phyloP scores from a whole-genome alignment of 1,140 invertebrate species.

The Metopolophium dirhodum region DNA sequence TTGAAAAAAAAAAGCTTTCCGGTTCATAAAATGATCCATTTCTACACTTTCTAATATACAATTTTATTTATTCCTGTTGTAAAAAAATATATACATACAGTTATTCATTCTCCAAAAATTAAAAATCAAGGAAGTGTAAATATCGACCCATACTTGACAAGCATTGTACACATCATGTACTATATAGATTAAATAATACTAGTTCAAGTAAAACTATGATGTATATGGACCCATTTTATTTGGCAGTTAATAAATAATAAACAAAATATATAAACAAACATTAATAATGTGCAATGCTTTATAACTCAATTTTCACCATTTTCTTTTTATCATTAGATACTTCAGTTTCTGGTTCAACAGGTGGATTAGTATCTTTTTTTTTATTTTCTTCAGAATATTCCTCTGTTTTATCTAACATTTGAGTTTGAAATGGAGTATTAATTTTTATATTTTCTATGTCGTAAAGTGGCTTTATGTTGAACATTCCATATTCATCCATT shows the following conservation, averaged over 20 bases:
- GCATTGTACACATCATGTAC: too few relatives aligned
- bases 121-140: too few relatives aligned
- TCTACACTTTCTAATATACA: too few relatives aligned
- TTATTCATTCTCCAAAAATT: too few relatives aligned
- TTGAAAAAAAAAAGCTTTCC: too few relatives aligned
- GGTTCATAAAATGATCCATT: too few relatives aligned
- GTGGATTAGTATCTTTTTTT: neutral
- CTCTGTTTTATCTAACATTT: neutral
- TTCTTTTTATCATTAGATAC: neutral
- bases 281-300: neutral
- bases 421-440: neutral
- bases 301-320: slow-evolving; percentile 10
- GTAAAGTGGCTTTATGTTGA: neutral
- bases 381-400: neutral
- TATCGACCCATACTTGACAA: too few relatives aligned
- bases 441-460: neutral
- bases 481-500: slow-evolving; percentile 44
- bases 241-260: slow-evolving; percentile 16
- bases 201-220: neutral
- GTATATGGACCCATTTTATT: slow-evolving; percentile 24
- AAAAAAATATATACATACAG: too few relatives aligned
- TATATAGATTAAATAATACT: too few relatives aligned
- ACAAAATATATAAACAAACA: slow-evolving; percentile 18
- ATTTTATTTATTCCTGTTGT: too few relatives aligned
- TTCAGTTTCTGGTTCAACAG: neutral